phyloP scores from a whole-genome alignment of 2,888 invertebrate species.

The Herminia tarsipennalis region DNA sequence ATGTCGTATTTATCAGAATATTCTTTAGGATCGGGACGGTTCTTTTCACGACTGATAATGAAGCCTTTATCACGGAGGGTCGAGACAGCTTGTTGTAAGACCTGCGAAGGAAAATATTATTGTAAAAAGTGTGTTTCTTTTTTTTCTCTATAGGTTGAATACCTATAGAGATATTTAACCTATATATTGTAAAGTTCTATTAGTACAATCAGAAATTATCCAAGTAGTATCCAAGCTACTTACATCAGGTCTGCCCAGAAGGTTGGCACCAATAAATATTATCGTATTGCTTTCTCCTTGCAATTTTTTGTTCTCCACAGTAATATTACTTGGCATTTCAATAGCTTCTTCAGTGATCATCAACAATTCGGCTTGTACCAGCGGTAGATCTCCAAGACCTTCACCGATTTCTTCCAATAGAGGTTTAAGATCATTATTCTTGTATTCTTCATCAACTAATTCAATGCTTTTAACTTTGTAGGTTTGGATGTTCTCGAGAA shows the following conservation, averaged over 20 bases:
- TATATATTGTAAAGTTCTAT: not conserved
- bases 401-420: slow-evolving; percentile 84
- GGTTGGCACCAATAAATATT: slow-evolving; percentile 80
- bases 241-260: slow-evolving; percentile 81
- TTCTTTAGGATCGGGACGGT: slow-evolving; percentile 73
- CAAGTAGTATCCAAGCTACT: too few relatives aligned
- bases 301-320: slow-evolving; percentile 87
- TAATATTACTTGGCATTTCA: slow-evolving; percentile 79
- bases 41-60: slow-evolving; percentile 86
- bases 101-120: slow-evolving; percentile 43
- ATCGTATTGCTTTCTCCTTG: slow-evolving; percentile 80
- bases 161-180: too few relatives aligned
- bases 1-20: slow-evolving; percentile 77
- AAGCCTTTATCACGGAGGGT: slow-evolving; percentile 86
- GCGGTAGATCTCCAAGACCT: slow-evolving; percentile 88
- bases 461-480: slow-evolving; percentile 87
- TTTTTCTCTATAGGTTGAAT: too few relatives aligned
- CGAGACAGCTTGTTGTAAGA: slow-evolving; percentile 73
- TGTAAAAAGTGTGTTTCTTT: not conserved
- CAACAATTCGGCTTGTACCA: slow-evolving; percentile 88
- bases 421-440: slow-evolving; percentile 74
- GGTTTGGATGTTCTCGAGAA: slow-evolving; percentile 89
- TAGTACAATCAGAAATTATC: too few relatives aligned
- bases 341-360: slow-evolving; percentile 82
- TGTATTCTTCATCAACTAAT: slow-evolving; percentile 80